These are phyloP conservation scores for Irena cyanogastra DNA, from an alignment of 2,113 vertebrate genomes.

Conservation along the genomic window DNA sequence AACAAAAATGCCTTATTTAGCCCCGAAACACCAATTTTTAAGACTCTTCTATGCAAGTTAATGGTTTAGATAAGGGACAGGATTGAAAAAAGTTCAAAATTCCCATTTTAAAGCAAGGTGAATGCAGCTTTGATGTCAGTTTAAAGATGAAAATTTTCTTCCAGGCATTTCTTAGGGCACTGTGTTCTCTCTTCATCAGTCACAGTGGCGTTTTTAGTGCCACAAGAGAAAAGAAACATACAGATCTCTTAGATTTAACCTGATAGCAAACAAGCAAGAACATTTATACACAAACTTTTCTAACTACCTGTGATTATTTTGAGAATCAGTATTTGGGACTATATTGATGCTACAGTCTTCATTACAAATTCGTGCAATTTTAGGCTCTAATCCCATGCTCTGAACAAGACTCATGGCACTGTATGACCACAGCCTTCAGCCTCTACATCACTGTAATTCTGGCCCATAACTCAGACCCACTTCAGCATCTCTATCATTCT, in stretches of 20 bases:
- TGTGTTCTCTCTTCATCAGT: constrained; percentile 24
- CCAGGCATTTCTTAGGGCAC: constrained; percentile 22
- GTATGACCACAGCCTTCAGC: not conserved
- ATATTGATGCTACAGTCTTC: not conserved
- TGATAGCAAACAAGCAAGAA: not conserved
- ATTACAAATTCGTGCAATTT: not conserved
- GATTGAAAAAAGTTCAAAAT: constrained; percentile 34
- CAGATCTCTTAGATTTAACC: not conserved
- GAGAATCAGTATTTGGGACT: not conserved
- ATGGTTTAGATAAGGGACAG: constrained; percentile 33
- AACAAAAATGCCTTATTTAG: constrained; percentile 48
- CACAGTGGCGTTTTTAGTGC: not conserved
- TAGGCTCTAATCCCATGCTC: not conserved
- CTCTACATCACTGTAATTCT: not conserved
- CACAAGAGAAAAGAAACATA: not conserved
- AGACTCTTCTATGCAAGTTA: constrained; percentile 44
- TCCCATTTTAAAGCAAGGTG: constrained; percentile 46
- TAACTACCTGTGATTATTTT: not conserved
- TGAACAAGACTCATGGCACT: not conserved
- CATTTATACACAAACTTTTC: not conserved
- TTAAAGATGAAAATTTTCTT: constrained; percentile 36
- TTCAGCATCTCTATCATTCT: not conserved
- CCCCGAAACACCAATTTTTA: not conserved
- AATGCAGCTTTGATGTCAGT: constrained; percentile 49
- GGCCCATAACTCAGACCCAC: not conserved